These are phyloP conservation scores for Propithecus perrieri DNA, from an alignment of 2,797 vertebrate genomes.

Conservation along the genomic window DNA sequence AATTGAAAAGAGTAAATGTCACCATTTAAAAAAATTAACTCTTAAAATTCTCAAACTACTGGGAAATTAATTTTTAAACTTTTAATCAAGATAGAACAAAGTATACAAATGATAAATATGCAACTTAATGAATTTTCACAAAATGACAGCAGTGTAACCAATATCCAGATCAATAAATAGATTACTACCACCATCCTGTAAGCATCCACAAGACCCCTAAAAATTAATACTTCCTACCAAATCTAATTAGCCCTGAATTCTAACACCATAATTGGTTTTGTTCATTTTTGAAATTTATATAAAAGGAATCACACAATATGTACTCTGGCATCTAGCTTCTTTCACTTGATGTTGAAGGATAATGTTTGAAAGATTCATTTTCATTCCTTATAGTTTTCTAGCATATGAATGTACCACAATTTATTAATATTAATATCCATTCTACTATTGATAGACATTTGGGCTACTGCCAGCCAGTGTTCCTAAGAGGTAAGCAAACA, in stretches of 20 bases:
- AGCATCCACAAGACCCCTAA: neutral
- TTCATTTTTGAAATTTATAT: slow-evolving; percentile 28
- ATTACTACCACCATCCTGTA: neutral
- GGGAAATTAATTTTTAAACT: slow-evolving; percentile 44
- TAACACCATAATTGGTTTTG: neutral
- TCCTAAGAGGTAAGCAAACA: neutral
- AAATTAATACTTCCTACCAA: neutral
- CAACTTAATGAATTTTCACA: slow-evolving; percentile 38
- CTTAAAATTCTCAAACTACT: slow-evolving; percentile 39
- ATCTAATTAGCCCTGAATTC: neutral
- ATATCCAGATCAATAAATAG: neutral
- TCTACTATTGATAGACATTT: neutral
- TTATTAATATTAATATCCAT: slow-evolving; percentile 10
- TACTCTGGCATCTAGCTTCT: neutral
- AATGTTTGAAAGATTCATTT: neutral
- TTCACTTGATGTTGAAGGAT: neutral
- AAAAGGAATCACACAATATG: neutral
- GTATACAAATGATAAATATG: neutral
- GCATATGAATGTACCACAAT: neutral
- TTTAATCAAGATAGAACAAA: slow-evolving; percentile 32
- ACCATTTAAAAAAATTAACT: slow-evolving; percentile 71
- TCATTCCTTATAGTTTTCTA: slow-evolving; percentile 26
- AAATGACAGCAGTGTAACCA: neutral
- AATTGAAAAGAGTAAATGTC: slow-evolving; percentile 64
- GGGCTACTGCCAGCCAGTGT: neutral